phyloP scores from a whole-genome alignment of 2,888 invertebrate species.

The Machimus rusticus region DNA sequence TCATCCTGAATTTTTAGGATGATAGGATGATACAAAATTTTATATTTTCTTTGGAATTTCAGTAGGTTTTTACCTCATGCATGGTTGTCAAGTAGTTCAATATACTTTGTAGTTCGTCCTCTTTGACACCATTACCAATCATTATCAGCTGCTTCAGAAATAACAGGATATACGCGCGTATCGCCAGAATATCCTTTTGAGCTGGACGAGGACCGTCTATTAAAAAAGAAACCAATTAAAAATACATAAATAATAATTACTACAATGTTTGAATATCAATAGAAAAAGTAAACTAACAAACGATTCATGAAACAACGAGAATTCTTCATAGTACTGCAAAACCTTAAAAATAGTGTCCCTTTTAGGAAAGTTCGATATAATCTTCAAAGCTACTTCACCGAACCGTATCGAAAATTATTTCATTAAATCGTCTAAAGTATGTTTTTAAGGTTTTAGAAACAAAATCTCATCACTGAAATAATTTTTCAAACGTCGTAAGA shows the following conservation, averaged over 20 bases:
- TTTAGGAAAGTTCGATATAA: too few relatives aligned
- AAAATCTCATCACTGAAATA: too few relatives aligned
- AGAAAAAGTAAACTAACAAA: too few relatives aligned
- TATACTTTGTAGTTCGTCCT: slow-evolving; percentile 98
- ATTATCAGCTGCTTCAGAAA: slow-evolving; percentile 96
- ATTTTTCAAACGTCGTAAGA: too few relatives aligned
- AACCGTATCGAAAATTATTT: too few relatives aligned
- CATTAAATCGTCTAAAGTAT: too few relatives aligned
- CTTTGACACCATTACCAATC: slow-evolving; percentile 96
- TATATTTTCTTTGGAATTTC: neutral
- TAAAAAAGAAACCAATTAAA: neutral
- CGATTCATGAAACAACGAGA: too few relatives aligned
- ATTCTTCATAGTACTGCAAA: too few relatives aligned
- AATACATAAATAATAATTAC: neutral
- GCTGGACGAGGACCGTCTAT: slow-evolving; percentile 92
- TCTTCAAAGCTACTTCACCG: too few relatives aligned
- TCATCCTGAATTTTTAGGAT: slow-evolving; percentile 73
- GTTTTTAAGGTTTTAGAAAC: too few relatives aligned
- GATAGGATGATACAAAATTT: neutral
- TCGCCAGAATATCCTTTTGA: slow-evolving; percentile 92
- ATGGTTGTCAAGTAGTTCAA: slow-evolving; percentile 97
- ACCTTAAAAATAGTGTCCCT: too few relatives aligned
- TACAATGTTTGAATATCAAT: too few relatives aligned
- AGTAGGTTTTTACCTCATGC: slow-evolving; percentile 79
- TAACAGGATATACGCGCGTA: slow-evolving; percentile 92